phyloP scores from a whole-genome alignment of 2,888 invertebrate genomes.

The Pedicia rivosa region DNA sequence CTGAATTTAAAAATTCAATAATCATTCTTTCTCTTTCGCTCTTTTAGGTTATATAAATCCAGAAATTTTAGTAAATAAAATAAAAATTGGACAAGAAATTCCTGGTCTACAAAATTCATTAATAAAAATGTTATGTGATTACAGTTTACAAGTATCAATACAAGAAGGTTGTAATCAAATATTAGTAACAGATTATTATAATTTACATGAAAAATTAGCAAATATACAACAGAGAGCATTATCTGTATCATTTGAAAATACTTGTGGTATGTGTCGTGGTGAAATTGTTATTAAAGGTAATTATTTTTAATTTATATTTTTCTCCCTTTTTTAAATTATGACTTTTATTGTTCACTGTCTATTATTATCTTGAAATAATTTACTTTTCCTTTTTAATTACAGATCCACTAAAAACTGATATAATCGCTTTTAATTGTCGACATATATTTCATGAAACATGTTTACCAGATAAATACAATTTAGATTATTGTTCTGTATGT shows the following conservation, averaged over 20 bases:
- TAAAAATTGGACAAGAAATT: constrained; percentile 70
- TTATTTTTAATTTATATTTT: constrained; percentile 5
- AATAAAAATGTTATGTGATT: constrained; percentile 91
- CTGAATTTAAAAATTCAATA: neutral
- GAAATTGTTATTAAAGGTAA: constrained; percentile 54
- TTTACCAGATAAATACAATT: constrained; percentile 35
- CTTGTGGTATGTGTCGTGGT: constrained; percentile 66
- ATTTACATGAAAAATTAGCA: constrained; percentile 67
- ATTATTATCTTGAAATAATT: constrained; percentile 2
- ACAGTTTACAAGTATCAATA: constrained; percentile 77
- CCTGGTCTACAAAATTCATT: constrained; percentile 79
- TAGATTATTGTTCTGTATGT: constrained; percentile 14
- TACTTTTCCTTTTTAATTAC: constrained; percentile 14
- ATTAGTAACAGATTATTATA: constrained; percentile 78
- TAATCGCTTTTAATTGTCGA: constrained; percentile 73
- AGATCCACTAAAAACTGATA: constrained; percentile 39
- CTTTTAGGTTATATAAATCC: constrained; percentile 91
- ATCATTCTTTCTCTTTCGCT: constrained; percentile 20
- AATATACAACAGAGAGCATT: constrained; percentile 63
- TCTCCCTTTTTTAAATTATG: constrained; percentile 6
- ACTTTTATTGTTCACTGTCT: constrained; percentile 5
- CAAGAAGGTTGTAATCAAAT: constrained; percentile 84
- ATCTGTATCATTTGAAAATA: constrained; percentile 48
- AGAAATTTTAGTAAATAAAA: constrained; percentile 67
- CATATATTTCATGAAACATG: constrained; percentile 83